Evolutionary conservation across 2,888 invertebrate genomes (phyloP), one percentile per base, ranked within the genome.

Genomic region (Parnassius smintheus): DNA sequence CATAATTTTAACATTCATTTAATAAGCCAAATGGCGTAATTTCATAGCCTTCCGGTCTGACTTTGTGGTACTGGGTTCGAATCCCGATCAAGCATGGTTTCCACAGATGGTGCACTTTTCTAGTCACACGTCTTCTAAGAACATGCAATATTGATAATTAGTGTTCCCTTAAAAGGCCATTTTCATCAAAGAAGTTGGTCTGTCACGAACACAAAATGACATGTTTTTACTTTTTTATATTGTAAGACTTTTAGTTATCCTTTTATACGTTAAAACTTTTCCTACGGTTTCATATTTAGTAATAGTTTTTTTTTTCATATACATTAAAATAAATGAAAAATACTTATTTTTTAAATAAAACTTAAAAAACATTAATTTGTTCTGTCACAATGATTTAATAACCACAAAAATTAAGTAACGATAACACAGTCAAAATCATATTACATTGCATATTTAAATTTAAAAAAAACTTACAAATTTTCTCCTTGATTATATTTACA

Each of bases 61-160:
- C 63, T 63, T 61, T 59, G 52, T 52, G 56, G 72, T 62, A 68
- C 67, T 57, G 63, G 73, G 88, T 85, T 88, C 87, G 75, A 84
- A 66, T 69, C 82, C 71, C 62, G 58, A 66, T 58, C 22, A 49
- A 11, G 85, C 87, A 86, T 88, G 85, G 78, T 87, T 35, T 86
- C 88, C 86, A 89, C 88, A 85, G 88, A 82, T 75, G 67, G 77
- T 83, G 78, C 54, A 70, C 74, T 82, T 75, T 69, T 69, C 70
- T 88, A 83, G 81, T 71, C 73, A 79, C 75, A 50, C 66, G 74
- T 80, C 87, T 88, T 85, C 87, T 87, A 87, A 88, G 87, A 85
- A 79, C 86, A 89, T 89, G 89, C 89, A 67, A 88, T 61, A 89
- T 57, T 61, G 74, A 78, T 13, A 63, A 78, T 67, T 77, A 76